Base-by-base conservation (phyloP, 2,888 invertebrate species). In the Drosophila acutilabella region DNA sequence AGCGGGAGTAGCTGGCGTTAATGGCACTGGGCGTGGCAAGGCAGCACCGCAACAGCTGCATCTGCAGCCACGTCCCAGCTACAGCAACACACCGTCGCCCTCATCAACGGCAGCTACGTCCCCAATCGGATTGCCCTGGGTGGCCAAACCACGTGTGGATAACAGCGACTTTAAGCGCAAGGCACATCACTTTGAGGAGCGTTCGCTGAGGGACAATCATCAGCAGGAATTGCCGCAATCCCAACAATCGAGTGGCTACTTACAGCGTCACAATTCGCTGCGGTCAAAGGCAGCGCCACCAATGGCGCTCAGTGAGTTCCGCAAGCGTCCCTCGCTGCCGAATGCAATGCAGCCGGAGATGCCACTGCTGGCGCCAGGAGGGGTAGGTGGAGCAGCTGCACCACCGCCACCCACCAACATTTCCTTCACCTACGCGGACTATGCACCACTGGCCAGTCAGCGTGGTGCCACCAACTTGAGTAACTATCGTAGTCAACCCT, bases 141-240 rank as follows among this genome's bases (percentile, higher is more conserved):
- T 92, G 33, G 87, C 92, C 0, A 91, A 92, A 33, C 89, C 91
- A 1, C 93, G 93, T 16, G 90, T 92, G 4, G 93, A 94, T 45
- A 93, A 93, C 51, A 93, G 94, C 71, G 93, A 93, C 6, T 90
- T 94, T 16, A 93, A 93, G 78, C 90, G 93, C 30, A 93, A 94
- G 18, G 93, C 94, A 0, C 92, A 93, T 20, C 94, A 94, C 90
- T 95, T 94, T 80, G 95, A 95, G 78, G 90, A 90, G 60, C 86
- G 88, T 4, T 89, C 92, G 5, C 78, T 89, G 38, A 82, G 90
- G n/a, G 91, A 89, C 45, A 82, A 88, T 44, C 54, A 74, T 0
- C 88, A 89, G 7, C 88, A 85, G 23, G 74, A 80, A 42, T 71
- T 62, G 4, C 74, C 74, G 6, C 69, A 59, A 8, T 11, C 36